Conservation (phyloP, 2,888 invertebrate genomes). For the Temnothorax rugatulus region DNA sequence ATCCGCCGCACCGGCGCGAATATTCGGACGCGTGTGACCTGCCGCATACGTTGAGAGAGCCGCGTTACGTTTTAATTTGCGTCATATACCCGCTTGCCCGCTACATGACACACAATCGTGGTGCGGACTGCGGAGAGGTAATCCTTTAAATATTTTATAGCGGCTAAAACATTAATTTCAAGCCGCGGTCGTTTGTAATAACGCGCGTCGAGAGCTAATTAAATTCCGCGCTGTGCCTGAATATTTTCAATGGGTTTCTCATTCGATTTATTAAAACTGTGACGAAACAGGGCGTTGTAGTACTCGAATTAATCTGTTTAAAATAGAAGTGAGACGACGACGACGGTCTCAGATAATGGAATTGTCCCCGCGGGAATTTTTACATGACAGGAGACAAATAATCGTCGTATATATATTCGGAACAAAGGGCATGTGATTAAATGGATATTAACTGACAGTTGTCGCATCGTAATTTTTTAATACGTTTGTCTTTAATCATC, state of each 20-base stretch:
- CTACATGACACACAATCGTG: background rate
- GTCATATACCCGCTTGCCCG: background rate
- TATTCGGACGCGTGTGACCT: conserved; percentile 6
- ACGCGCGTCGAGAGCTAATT: conserved; percentile 22
- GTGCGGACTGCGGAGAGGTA: background rate
- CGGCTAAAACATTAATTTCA: conserved; percentile 36
- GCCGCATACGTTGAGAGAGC: conserved; percentile 5
- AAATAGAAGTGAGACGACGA: background rate
- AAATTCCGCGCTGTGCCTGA: conserved; percentile 11
- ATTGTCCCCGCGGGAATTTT: background rate
- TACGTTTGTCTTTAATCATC: background rate
- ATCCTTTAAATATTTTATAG: conserved; percentile 47
- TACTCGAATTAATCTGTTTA: background rate
- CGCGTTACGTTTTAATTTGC: conserved; percentile 39
- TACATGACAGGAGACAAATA: conserved; percentile 2
- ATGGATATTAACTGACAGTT: background rate
- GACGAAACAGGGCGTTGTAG: background rate
- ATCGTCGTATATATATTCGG: background rate
- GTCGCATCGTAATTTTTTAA: background rate
- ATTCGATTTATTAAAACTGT: conserved; percentile 24
- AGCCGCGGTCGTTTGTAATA: conserved; percentile 13
- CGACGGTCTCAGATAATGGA: background rate
- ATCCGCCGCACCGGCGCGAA: conserved; percentile 8
- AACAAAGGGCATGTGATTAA: background rate
- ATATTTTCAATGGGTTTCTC: background rate